These are phyloP conservation scores for Shinisaurus crocodilurus DNA, from an alignment of 2,113 vertebrate species.

Conservation along the genomic window DNA sequence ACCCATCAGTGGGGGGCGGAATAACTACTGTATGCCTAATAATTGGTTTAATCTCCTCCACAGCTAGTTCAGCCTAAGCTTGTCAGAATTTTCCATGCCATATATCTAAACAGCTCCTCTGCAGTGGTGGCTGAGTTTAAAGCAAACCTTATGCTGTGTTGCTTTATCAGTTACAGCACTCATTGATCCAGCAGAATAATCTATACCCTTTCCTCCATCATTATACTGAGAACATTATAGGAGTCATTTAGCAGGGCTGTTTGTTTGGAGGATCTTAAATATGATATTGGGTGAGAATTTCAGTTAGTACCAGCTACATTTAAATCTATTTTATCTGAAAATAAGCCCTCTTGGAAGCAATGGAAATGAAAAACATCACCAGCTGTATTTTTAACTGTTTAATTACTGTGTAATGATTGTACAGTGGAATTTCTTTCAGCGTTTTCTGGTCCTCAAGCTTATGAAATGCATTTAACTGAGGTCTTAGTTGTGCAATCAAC, in stretches of 20 bases:
- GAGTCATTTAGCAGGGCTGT: background rate
- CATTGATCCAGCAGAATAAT: background rate
- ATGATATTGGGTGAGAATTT: background rate
- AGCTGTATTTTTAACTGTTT: background rate
- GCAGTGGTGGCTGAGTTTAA: background rate
- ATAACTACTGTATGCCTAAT: slow-evolving; percentile 25
- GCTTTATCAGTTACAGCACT: background rate
- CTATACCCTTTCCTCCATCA: background rate
- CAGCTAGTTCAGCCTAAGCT: slow-evolving; percentile 21
- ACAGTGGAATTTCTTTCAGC: background rate
- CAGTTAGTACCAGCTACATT: background rate
- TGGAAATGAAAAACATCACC: background rate
- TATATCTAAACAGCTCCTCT: background rate
- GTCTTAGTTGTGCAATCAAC: background rate
- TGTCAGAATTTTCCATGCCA: slow-evolving; percentile 34
- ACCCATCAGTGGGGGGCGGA: slow-evolving; percentile 22
- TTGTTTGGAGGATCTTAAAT: background rate
- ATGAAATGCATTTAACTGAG: background rate
- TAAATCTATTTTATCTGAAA: background rate
- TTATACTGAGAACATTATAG: background rate
- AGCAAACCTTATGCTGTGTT: background rate
- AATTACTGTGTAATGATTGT: background rate
- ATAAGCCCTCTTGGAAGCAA: background rate
- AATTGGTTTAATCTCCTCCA: slow-evolving; percentile 40
- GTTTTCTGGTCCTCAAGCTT: background rate